These are phyloP conservation scores for Geotrypetes seraphini DNA, from an alignment of 2,797 vertebrate genomes.

Conservation along the genomic window DNA sequence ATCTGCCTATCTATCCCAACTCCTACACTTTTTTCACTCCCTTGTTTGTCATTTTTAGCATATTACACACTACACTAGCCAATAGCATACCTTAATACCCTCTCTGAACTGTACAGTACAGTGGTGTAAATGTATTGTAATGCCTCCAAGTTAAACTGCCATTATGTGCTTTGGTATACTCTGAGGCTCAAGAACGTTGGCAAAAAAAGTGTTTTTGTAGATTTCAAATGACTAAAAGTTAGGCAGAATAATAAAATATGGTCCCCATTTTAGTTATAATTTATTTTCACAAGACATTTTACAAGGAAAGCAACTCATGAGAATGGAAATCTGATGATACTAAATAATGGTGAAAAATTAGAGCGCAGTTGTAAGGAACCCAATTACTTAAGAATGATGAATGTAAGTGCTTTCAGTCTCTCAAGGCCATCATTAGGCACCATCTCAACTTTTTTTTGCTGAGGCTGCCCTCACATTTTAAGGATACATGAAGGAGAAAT, in stretches of 20 bases:
- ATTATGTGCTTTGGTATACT: too few species aligned
- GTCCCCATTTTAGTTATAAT: constrained; percentile 40
- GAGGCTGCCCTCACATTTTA: constrained; percentile 6
- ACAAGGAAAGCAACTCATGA: constrained; percentile 45
- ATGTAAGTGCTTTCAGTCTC: constrained; percentile 29
- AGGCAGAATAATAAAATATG: constrained; percentile 30
- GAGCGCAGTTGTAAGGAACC: constrained; percentile 32
- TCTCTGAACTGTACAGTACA: too few species aligned
- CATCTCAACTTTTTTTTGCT: constrained; percentile 2
- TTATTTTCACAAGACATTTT: constrained; percentile 38
- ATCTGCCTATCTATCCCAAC: too few species aligned
- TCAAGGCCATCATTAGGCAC: constrained; percentile 18
- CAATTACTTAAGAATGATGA: constrained; percentile 36
- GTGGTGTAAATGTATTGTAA: too few species aligned
- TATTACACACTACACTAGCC: too few species aligned
- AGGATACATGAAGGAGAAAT: not conserved
- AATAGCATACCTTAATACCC: too few species aligned
- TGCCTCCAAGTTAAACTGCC: too few species aligned
- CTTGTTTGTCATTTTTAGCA: too few species aligned
- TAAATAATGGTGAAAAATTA: constrained; percentile 39
- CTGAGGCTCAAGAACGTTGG: too few species aligned
- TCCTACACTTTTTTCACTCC: too few species aligned
- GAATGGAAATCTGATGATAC: constrained; percentile 35
- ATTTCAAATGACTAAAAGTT: not conserved
- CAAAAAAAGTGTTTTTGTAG: not conserved